A percentile compares a stretch with the other conserved stretches of the same genome.
Evolutionary conservation across 2,888 invertebrate genomes (phyloP).

Genomic region (Apodemia zela): DNA sequence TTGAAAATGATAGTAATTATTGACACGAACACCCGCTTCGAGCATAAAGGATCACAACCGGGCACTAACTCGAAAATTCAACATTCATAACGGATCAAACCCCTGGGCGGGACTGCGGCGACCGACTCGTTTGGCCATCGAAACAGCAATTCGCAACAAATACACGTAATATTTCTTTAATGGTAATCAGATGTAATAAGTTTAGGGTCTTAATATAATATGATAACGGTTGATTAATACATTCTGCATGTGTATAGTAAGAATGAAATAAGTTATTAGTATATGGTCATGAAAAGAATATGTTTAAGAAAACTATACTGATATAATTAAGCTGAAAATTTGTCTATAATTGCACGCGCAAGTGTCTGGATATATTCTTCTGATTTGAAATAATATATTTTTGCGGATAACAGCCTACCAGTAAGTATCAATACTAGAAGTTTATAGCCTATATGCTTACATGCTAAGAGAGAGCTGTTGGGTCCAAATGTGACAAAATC

Average conservation of each 20-base stretch:
- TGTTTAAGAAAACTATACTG: too few relatives aligned
- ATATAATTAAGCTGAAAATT: too few relatives aligned
- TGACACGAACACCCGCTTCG: constrained; percentile 66
- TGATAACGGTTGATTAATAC: neutral
- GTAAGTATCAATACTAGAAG: too few relatives aligned
- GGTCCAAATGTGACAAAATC: too few relatives aligned
- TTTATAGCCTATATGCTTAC: too few relatives aligned
- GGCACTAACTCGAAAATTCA: constrained; percentile 73
- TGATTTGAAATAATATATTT: too few relatives aligned
- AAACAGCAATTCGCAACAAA: constrained; percentile 47
- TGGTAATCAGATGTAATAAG: constrained; percentile 4
- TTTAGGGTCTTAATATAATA: neutral
- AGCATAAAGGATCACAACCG: constrained; percentile 62
- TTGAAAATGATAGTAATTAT: constrained; percentile 74
- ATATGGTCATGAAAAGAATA: too few relatives aligned
- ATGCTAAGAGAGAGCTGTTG: too few relatives aligned
- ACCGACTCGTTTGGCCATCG: constrained; percentile 48
- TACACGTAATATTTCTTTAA: constrained; percentile 3
- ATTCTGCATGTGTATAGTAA: neutral
- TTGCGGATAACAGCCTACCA: too few relatives aligned
- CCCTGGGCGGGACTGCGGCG: constrained; percentile 57
- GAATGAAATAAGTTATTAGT: too few relatives aligned
- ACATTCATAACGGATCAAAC: constrained; percentile 65
- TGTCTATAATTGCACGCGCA: too few relatives aligned
- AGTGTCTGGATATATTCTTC: too few relatives aligned